Percentiles rank a stretch among this genome's conserved stretches.
phyloP scores from a whole-genome alignment of 2,113 vertebrate genomes.

The Stigmatopora argus region DNA sequence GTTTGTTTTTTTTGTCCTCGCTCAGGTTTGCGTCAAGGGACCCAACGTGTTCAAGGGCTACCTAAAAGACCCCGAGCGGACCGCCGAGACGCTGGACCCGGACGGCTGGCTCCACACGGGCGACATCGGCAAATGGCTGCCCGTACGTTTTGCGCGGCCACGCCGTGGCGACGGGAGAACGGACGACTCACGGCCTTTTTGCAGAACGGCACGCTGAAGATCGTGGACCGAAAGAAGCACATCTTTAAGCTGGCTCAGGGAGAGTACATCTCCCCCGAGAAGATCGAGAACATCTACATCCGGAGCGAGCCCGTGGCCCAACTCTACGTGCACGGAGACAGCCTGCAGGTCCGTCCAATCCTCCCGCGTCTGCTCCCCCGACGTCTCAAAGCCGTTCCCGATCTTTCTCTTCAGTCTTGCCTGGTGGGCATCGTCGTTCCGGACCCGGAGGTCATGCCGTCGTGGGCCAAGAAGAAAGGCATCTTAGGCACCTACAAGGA shows the following conservation, averaged over 20 bases:
- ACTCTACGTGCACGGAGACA: slow-evolving; percentile 92
- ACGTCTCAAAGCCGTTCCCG: background rate
- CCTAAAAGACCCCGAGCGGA: slow-evolving; percentile 87
- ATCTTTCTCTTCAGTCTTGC: slow-evolving; percentile 75
- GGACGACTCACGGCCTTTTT: background rate
- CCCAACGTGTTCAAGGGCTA: slow-evolving; percentile 98
- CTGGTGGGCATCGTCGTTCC: slow-evolving; percentile 93
- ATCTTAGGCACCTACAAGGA: slow-evolving; percentile 80
- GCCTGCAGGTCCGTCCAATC: slow-evolving; percentile 78
- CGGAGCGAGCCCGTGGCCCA: slow-evolving; percentile 90
- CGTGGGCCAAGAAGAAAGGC: slow-evolving; percentile 89
- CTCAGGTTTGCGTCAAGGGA: slow-evolving; percentile 94
- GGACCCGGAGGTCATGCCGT: slow-evolving; percentile 86
- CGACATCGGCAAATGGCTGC: slow-evolving; percentile 92
- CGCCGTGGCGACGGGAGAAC: no score
- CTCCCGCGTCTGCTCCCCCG: background rate
- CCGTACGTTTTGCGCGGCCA: slow-evolving; percentile 66
- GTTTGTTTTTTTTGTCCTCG: background rate
- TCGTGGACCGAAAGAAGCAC: slow-evolving; percentile 96
- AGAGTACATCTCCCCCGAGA: slow-evolving; percentile 95
- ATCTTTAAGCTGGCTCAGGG: slow-evolving; percentile 99
- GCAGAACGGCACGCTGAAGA: slow-evolving; percentile 92
- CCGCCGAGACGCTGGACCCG: slow-evolving; percentile 82
- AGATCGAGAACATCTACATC: slow-evolving; percentile 97
- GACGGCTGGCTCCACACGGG: slow-evolving; percentile 96